Conservation (phyloP, 37 sponge, comb jelly and placozoan species). For the Theonella swinhoei region DNA sequence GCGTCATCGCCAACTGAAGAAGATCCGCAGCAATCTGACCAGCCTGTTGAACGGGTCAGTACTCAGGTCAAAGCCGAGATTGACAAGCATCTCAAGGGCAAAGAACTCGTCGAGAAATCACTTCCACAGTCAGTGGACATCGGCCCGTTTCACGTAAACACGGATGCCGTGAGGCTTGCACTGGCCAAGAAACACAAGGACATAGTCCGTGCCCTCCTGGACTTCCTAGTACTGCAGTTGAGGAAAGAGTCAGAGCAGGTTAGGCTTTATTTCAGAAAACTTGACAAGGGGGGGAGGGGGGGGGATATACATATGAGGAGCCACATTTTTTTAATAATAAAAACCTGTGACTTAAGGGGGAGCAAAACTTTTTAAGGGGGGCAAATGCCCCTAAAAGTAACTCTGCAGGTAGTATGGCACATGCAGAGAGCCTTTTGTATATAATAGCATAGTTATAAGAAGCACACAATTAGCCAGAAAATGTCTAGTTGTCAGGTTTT, state of each 20-base stretch:
- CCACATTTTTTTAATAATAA: too few relatives aligned
- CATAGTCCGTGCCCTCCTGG: constrained; percentile 81
- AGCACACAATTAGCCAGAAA: too few relatives aligned
- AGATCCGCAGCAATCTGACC: background rate
- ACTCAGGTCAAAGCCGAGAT: constrained; percentile 86
- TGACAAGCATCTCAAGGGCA: constrained; percentile 80
- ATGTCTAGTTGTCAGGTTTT: too few relatives aligned
- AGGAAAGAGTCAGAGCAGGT: constrained; percentile 85
- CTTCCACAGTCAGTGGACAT: constrained; percentile 81
- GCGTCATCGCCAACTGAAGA: background rate
- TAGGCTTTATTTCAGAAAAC: background rate
- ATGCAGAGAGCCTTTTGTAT: too few relatives aligned
- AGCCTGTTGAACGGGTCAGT: constrained; percentile 71
- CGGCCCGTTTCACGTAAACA: constrained; percentile 91
- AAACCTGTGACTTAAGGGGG: too few relatives aligned
- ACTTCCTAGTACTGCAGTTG: constrained; percentile 81
- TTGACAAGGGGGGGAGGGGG: too few relatives aligned
- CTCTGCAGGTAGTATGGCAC: too few relatives aligned
- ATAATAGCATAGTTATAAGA: too few relatives aligned
- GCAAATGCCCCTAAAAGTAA: too few relatives aligned
- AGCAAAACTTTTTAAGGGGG: too few relatives aligned
- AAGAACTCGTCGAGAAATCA: constrained; percentile 65
- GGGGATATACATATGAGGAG: background rate
- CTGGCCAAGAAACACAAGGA: constrained; percentile 91
- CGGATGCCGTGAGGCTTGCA: constrained; percentile 73